A percentile compares a stretch with the other conserved stretches of the same genome.
phyloP scores from a whole-genome alignment of 2,797 vertebrate genomes.

The Cossypha niveicapilla region DNA sequence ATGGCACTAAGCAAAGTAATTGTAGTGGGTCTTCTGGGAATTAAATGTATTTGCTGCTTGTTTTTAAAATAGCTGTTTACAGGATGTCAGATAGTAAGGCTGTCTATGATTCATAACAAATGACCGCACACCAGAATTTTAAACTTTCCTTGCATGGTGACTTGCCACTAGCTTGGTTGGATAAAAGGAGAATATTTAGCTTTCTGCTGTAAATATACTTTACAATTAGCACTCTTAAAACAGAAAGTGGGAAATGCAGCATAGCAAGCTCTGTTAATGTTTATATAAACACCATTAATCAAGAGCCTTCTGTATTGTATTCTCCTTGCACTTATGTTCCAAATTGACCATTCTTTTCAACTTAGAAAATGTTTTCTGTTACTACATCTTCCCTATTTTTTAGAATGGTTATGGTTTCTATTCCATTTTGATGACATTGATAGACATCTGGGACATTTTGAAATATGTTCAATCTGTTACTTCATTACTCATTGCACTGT shows the following conservation, averaged over 20 bases:
- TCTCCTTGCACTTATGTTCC: background rate
- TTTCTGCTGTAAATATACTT: slow-evolving; percentile 32
- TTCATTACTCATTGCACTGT: background rate
- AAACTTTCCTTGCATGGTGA: background rate
- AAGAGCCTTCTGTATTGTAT: background rate
- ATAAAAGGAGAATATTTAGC: slow-evolving; percentile 1
- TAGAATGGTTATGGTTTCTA: background rate
- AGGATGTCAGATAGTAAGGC: background rate
- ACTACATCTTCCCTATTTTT: background rate
- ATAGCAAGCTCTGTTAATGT: background rate
- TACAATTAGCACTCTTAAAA: background rate
- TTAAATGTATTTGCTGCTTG: slow-evolving; percentile 35
- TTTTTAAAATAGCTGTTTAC: slow-evolving; percentile 51
- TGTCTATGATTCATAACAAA: slow-evolving; percentile 34
- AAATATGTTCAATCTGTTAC: background rate
- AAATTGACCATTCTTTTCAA: background rate
- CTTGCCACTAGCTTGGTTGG: background rate
- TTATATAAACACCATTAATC: background rate
- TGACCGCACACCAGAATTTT: background rate
- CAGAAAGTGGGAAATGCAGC: slow-evolving; percentile 1
- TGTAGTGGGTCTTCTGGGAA: slow-evolving; percentile 18
- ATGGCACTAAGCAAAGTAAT: slow-evolving; percentile 8
- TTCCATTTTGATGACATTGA: background rate
- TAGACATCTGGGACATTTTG: background rate
- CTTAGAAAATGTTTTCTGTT: background rate